Base-by-base conservation (phyloP, 2,797 vertebrate genomes). In the Siniperca obscura region DNA sequence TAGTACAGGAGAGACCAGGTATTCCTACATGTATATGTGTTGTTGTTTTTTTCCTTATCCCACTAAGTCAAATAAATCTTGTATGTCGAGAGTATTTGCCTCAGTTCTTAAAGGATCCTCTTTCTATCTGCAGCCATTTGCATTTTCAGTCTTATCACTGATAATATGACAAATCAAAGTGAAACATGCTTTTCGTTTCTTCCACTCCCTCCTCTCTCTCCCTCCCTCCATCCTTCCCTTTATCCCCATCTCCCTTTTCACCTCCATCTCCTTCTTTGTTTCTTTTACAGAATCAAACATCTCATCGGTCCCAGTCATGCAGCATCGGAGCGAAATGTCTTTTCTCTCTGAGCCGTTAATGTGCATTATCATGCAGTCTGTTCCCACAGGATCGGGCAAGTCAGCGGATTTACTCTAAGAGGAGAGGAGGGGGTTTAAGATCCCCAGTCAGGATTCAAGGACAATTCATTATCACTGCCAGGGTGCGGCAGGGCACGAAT, bases 281-380 rank as follows among this genome's bases (percentile, higher is more conserved):
- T 83, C 76, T 59, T 68, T 22, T 1, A 55, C 69, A 75, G 48
- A 76, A 57, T 70, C 61, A 79, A 86, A 81, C 78, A 80, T 74
- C 66, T 86, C 84, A 53, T 75, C 57, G 12, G 59, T 67, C 48
- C 44, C 56, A 59, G 74, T 65, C 70, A 38, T 42, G 73, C 85
- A 36, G 80, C 22, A n/a, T 71, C 5, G 46, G 34, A 78, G 61
- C 65, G 73, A 57, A 68, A 62, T 71, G 57, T 78, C 40, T 84
- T 69, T 81, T 71, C 78, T 87, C 85, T 83, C 70, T 48, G 38
- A 84, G 76, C 77, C 80, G 40, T 86, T 92, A 92, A 88, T 76
- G 90, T 92, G 89, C 86, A 91, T 91, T 89, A 92, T 92, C 80
- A 80, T 75, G 81, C 81, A 83, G 79, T 70, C 81, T 86, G 86